Conservation (phyloP, 2,113 vertebrate genomes). For the Gavia stellata region DNA sequence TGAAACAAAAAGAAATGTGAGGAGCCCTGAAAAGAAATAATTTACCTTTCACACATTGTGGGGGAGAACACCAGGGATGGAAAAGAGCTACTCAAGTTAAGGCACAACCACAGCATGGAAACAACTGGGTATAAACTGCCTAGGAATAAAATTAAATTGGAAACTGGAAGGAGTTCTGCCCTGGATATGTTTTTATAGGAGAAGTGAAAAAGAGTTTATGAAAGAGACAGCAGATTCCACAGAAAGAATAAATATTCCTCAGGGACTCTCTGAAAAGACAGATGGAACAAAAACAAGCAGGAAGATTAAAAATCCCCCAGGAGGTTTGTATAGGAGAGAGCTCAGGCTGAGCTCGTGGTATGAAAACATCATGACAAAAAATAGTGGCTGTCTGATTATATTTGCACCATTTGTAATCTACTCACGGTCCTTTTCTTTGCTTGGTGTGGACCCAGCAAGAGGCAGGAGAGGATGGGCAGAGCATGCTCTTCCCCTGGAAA, state of each 20-base stretch:
- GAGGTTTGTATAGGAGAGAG: not conserved
- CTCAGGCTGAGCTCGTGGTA: not conserved
- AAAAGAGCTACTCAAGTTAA: not conserved
- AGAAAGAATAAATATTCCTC: slow-evolving; percentile 27
- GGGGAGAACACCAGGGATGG: not conserved
- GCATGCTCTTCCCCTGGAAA: not conserved
- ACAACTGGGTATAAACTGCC: not conserved
- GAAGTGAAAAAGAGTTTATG: slow-evolving; percentile 41
- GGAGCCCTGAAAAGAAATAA: not conserved
- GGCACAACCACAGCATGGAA: not conserved
- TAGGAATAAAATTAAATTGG: slow-evolving; percentile 37
- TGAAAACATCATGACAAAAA: not conserved
- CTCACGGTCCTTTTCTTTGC: not conserved
- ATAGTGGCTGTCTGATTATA: not conserved
- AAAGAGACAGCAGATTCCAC: slow-evolving; percentile 36
- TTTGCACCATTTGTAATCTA: not conserved
- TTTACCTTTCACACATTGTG: not conserved
- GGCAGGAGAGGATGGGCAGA: not conserved
- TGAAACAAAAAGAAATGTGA: not conserved
- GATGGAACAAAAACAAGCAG: slow-evolving; percentile 30
- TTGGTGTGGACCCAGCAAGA: not conserved
- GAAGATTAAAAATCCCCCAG: slow-evolving; percentile 7
- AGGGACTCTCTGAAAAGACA: not conserved
- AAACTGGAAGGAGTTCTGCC: slow-evolving; percentile 13
- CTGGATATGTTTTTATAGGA: slow-evolving; percentile 25